A percentile compares a stretch with the other conserved stretches of the same genome.
These are phyloP conservation scores for Willowsia nigromaculata DNA, from an alignment of 2,888 invertebrate species.

Conservation along the genomic window DNA sequence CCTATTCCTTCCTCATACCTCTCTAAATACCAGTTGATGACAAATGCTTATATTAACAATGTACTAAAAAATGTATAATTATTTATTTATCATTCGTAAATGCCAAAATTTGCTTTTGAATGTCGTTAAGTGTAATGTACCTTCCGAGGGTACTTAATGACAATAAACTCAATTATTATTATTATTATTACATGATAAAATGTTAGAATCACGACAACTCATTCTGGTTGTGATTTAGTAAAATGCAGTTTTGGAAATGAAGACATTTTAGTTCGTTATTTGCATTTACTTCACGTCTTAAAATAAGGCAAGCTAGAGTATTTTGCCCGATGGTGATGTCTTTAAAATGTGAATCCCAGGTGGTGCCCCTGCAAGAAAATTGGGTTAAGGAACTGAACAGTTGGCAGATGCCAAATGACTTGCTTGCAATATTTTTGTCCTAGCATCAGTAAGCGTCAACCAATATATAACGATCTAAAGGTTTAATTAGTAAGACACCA, in stretches of 20 bases:
- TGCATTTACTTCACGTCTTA: background rate
- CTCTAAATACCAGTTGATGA: too few relatives aligned
- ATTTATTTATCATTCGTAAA: too few relatives aligned
- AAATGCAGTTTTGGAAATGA: background rate
- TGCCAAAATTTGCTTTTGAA: too few relatives aligned
- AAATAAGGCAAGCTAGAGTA: background rate
- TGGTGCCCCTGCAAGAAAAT: background rate
- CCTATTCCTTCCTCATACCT: too few relatives aligned
- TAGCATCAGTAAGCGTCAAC: background rate
- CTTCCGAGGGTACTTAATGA: too few relatives aligned
- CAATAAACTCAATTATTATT: too few relatives aligned
- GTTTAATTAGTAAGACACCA: background rate
- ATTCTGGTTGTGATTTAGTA: background rate
- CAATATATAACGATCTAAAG: background rate
- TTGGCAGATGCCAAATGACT: constrained; percentile 2
- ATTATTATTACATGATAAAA: too few relatives aligned
- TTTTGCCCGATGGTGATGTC: background rate
- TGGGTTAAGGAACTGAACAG: background rate
- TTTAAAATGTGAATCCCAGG: constrained; percentile 18
- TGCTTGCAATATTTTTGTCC: background rate
- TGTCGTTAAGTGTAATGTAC: too few relatives aligned
- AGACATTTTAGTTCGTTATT: background rate
- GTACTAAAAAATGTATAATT: too few relatives aligned
- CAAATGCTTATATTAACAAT: too few relatives aligned
- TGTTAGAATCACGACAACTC: background rate